Percentiles rank a stretch among this genome's conserved stretches.
These are phyloP conservation scores for Chironomus riparius DNA, from an alignment of 2,888 invertebrate species.

Conservation along the genomic window DNA sequence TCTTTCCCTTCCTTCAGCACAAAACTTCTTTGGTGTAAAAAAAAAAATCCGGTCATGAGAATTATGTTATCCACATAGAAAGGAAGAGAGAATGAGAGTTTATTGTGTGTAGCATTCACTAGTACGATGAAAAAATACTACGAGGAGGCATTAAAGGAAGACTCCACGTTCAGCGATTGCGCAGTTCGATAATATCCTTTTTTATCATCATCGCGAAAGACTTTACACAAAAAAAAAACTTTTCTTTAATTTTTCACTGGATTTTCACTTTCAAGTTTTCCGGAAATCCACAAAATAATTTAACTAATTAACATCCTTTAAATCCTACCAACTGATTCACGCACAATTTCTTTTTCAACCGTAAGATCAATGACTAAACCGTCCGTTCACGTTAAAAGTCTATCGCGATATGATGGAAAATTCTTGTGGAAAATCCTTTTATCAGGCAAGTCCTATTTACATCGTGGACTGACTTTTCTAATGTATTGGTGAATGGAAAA, in stretches of 20 bases:
- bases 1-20: not conserved
- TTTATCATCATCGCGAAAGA: slow-evolving; percentile 16
- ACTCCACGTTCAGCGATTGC: slow-evolving; percentile 1
- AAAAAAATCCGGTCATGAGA: not conserved
- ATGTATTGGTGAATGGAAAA: not conserved
- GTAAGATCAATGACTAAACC: not conserved
- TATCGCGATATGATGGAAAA: slow-evolving; percentile 1
- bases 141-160: not conserved
- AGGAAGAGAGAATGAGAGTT: not conserved
- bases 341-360: not conserved
- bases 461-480: too few relatives aligned
- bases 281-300: not conserved
- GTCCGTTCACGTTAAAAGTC: not conserved
- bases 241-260: not conserved
- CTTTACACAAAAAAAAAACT: not conserved
- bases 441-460: not conserved
- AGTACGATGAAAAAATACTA: slow-evolving; percentile 25
- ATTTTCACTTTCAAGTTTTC: not conserved
- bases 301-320: not conserved
- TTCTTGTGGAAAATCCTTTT: not conserved
- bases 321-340: not conserved
- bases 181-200: slow-evolving; percentile 9
- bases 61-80: not conserved
- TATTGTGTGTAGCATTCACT: slow-evolving; percentile 7
- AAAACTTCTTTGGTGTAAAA: not conserved